phyloP scores from a whole-genome alignment of 2,113 vertebrate species.

The Equus quagga region DNA sequence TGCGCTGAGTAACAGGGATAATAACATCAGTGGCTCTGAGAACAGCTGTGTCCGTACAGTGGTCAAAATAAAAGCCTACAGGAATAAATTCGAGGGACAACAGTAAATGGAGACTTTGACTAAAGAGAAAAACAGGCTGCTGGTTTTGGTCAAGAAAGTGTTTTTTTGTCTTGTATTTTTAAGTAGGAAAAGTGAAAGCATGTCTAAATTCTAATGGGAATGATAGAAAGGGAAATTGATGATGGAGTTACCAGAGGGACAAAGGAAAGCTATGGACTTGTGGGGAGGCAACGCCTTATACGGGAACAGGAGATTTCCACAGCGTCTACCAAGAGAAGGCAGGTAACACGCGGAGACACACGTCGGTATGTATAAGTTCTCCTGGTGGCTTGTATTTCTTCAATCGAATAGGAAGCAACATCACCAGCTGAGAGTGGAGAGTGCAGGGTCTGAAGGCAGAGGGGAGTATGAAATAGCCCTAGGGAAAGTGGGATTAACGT shows the following conservation, averaged over 20 bases:
- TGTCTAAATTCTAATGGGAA: neutral
- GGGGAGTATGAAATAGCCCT: neutral
- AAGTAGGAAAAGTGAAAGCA: neutral
- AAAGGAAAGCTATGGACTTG: neutral
- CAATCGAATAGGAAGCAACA: neutral
- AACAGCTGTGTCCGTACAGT: neutral
- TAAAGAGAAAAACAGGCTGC: neutral
- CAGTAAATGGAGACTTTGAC: neutral
- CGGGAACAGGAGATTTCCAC: neutral
- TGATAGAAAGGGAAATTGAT: neutral
- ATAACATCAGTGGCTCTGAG: neutral
- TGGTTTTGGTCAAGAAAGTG: neutral
- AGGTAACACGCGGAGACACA: fast-evolving
- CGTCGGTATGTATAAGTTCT: neutral
- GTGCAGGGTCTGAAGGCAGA: neutral
- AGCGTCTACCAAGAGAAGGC: neutral
- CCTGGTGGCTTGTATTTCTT: no score
- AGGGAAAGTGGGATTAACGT: no score
- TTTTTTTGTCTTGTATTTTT: no score
- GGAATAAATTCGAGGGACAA: neutral
- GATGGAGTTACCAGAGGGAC: no score
- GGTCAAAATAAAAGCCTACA: neutral
- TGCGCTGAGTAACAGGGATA: no score
- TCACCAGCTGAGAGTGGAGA: neutral
- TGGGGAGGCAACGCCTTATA: neutral